These are phyloP conservation scores for Microctonus brassicae DNA, from an alignment of 2,888 invertebrate genomes.

Conservation along the genomic window DNA sequence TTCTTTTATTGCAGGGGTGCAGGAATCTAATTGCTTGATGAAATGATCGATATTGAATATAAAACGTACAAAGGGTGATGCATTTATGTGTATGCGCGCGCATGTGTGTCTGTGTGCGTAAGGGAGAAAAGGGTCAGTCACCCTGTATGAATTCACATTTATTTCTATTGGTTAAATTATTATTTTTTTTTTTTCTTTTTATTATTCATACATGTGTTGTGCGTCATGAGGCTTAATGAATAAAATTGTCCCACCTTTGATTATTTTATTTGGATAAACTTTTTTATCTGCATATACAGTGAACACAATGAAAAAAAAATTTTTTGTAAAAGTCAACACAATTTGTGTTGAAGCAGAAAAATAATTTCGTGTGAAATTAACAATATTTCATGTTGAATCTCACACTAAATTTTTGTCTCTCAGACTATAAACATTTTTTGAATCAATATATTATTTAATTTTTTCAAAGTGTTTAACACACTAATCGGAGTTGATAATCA, in stretches of 20 bases:
- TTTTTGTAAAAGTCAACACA: too few species aligned
- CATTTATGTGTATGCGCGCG: not conserved
- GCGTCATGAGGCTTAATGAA: not conserved
- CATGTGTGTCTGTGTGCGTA: too few species aligned
- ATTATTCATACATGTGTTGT: not conserved
- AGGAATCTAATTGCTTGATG: not conserved
- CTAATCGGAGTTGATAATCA: too few species aligned
- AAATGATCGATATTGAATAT: not conserved
- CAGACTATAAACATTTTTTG: too few species aligned
- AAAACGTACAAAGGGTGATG: constrained; percentile 5
- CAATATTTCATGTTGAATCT: too few species aligned
- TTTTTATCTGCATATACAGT: not conserved
- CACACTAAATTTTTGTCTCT: too few species aligned
- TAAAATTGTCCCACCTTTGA: not conserved
- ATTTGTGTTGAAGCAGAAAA: too few species aligned
- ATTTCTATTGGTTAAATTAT: not conserved
- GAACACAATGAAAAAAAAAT: too few species aligned
- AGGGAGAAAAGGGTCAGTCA: constrained; percentile 1
- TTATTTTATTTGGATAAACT: not conserved
- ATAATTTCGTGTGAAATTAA: too few species aligned
- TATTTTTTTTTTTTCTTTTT: not conserved
- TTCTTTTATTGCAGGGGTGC: not conserved
- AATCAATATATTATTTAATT: too few species aligned
- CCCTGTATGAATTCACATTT: not conserved
- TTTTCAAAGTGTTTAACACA: too few species aligned